phyloP scores from a whole-genome alignment of 2,888 invertebrate genomes.

The Phania funesta region DNA sequence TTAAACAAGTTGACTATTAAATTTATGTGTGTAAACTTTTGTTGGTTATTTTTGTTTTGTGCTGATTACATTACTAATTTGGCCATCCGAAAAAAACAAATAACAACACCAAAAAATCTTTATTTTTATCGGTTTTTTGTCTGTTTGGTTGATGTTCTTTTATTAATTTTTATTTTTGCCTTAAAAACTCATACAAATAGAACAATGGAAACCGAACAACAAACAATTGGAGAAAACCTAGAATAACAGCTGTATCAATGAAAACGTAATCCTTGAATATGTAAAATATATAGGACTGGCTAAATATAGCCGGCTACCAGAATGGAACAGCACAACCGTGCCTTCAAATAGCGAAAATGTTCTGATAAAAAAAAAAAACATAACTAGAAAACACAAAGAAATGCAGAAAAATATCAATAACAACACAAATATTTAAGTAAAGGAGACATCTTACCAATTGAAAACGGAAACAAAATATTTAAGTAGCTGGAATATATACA shows the following conservation, averaged over 20 bases:
- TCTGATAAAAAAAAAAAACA: background rate
- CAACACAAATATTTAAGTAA: slow-evolving; percentile 36
- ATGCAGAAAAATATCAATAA: slow-evolving; percentile 44
- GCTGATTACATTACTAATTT: no score
- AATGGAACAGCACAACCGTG: slow-evolving; percentile 3
- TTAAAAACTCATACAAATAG: slow-evolving; percentile 46
- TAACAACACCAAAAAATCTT: no score
- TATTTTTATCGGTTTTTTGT: no score
- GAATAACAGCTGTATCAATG: slow-evolving; percentile 64
- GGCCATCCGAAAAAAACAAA: no score
- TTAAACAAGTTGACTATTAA: no score
- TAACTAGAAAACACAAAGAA: background rate
- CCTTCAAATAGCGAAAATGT: background rate
- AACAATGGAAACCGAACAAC: slow-evolving; percentile 4
- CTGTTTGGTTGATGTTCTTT: no score
- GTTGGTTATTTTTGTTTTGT: no score
- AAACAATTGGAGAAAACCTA: slow-evolving; percentile 26
- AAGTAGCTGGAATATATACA: no score
- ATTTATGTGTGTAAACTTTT: no score
- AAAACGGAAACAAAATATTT: no score
- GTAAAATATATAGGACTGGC: slow-evolving; percentile 63
- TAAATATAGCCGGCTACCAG: slow-evolving; percentile 15
- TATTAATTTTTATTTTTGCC: slow-evolving; percentile 27
- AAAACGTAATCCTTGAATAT: slow-evolving; percentile 65
- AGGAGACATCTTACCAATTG: no score